Conservation (phyloP, 1,140 invertebrate genomes). For the Armadillidium nasatum region DNA sequence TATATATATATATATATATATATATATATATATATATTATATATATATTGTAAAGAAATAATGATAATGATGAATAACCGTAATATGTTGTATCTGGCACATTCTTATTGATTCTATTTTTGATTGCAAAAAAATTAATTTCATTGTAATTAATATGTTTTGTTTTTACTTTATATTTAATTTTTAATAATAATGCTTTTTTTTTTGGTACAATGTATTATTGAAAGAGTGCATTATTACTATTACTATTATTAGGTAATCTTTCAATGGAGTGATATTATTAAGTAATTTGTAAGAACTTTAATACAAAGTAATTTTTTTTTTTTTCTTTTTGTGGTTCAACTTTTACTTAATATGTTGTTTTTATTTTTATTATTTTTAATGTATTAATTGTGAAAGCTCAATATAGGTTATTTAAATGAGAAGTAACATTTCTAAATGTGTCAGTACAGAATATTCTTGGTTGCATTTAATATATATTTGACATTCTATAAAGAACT, state of each 20-base stretch:
- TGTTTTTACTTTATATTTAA: too few relatives aligned
- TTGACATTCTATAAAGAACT: not conserved
- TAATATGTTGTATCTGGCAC: constrained; percentile 1
- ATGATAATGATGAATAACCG: not conserved
- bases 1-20: too few relatives aligned
- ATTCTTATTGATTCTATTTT: not conserved
- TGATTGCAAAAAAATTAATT: not conserved
- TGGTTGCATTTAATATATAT: constrained; percentile 45
- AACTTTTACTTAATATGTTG: constrained; percentile 21
- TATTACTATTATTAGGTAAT: constrained; percentile 32
- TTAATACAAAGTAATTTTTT: too few relatives aligned
- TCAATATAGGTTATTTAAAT: constrained; percentile 46
- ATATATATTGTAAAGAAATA: too few relatives aligned
- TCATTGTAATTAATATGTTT: too few relatives aligned
- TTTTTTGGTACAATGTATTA: not conserved
- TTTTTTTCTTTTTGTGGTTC: constrained; percentile 18
- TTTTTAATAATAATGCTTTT: too few relatives aligned
- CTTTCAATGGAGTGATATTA: constrained; percentile 33
- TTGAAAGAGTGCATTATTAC: constrained; percentile 1
- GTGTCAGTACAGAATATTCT: constrained; percentile 44
- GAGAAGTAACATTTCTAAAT: constrained; percentile 22
- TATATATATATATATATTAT: too few relatives aligned
- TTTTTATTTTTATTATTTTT: constrained; percentile 40
- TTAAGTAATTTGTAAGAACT: constrained; percentile 30
- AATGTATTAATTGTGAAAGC: constrained; percentile 31